Evolutionary conservation across 2,888 invertebrate species (phyloP).

Genomic region (Crepidodera aurea): DNA sequence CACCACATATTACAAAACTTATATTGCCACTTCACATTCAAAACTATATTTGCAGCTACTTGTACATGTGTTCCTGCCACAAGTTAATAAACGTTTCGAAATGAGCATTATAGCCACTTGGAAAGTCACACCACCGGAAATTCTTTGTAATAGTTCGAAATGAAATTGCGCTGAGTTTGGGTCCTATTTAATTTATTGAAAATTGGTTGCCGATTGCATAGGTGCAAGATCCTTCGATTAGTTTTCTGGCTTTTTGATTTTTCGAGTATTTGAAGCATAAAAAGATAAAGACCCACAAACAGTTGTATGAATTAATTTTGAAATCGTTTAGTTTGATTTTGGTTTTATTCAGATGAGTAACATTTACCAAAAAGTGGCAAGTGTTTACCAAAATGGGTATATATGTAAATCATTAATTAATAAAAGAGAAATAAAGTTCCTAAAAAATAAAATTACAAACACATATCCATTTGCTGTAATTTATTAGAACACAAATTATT

Average conservation of each 20-base stretch:
- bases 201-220: not conserved
- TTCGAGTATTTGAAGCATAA: too few species aligned
- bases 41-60: slow-evolving; percentile 12
- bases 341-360: too few species aligned
- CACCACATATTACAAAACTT: not conserved
- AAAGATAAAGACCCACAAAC: too few species aligned
- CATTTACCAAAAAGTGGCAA: too few species aligned
- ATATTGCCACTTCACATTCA: slow-evolving; percentile 17
- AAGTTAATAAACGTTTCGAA: slow-evolving; percentile 22
- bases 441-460: too few species aligned
- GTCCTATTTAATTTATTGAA: not conserved
- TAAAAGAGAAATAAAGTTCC: too few species aligned
- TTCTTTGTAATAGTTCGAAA: slow-evolving; percentile 43
- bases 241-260: too few species aligned
- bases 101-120: slow-evolving; percentile 41
- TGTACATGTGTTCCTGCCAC: slow-evolving; percentile 19
- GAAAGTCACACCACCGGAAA: slow-evolving; percentile 46
- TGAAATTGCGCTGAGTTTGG: slow-evolving; percentile 27
- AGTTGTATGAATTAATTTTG: not conserved
- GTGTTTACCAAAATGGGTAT: too few species aligned
- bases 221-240: too few species aligned
- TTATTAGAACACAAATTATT: too few species aligned
- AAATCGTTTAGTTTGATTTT: not conserved
- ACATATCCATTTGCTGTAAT: too few species aligned
- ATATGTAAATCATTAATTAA: too few species aligned